These are phyloP conservation scores for Girardinus metallicus DNA, from an alignment of 2,797 vertebrate genomes.

Conservation along the genomic window DNA sequence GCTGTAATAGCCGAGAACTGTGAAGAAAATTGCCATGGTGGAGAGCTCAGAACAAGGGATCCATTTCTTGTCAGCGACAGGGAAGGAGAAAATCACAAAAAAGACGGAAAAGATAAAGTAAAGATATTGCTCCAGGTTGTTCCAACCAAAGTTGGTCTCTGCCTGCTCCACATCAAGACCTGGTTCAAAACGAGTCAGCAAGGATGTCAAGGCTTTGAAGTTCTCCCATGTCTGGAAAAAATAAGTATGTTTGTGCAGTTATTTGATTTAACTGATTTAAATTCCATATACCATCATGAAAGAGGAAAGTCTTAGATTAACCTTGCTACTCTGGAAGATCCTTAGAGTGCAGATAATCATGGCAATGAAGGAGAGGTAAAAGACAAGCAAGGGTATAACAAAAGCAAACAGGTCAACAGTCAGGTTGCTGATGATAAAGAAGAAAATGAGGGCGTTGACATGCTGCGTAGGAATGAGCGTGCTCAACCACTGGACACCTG, in stretches of 20 bases:
- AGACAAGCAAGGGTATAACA: conserved; percentile 92
- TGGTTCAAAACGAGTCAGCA: conserved; percentile 92
- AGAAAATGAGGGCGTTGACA: conserved; percentile 96
- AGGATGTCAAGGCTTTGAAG: conserved; percentile 89
- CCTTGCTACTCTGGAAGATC: conserved; percentile 94
- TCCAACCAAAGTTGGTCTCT: conserved; percentile 95
- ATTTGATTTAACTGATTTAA: not conserved
- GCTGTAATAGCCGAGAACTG: conserved; percentile 90
- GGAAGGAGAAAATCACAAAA: conserved; percentile 96
- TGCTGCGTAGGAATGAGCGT: conserved; percentile 95
- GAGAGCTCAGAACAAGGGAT: conserved; percentile 96
- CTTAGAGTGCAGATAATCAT: conserved; percentile 98
- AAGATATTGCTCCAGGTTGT: conserved; percentile 92
- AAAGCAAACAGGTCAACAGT: conserved; percentile 95
- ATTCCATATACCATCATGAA: not conserved
- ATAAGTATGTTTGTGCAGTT: conserved; percentile 22
- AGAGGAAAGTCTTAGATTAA: conserved; percentile 37
- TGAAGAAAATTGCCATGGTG: conserved; percentile 90
- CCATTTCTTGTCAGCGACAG: conserved; percentile 92
- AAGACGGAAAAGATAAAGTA: conserved; percentile 94
- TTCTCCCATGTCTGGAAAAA: conserved; percentile 90
- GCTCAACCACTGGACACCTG: conserved; percentile 96
- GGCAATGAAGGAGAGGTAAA: conserved; percentile 96
- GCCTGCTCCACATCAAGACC: conserved; percentile 94
- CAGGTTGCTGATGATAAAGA: conserved; percentile 98